Conservation (phyloP, 2,113 vertebrate genomes). For the Lampris incognitus region DNA sequence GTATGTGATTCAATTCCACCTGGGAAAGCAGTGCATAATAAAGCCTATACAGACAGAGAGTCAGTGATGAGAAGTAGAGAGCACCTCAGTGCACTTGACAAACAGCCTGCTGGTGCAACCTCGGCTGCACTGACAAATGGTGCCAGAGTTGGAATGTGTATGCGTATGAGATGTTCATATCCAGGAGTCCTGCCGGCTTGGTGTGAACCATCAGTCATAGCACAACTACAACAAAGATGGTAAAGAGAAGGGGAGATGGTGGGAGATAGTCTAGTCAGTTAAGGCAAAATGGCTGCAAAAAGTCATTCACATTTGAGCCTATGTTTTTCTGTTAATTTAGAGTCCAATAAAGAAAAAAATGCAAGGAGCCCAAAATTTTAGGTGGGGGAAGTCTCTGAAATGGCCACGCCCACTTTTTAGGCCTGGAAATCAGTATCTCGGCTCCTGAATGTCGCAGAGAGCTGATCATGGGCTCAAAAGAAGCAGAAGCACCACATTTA, state of each 20-base stretch:
- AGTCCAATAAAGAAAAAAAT: no score
- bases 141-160: constrained; percentile 11
- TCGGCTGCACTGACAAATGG: constrained; percentile 60
- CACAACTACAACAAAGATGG: constrained; percentile 57
- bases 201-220: constrained; percentile 49
- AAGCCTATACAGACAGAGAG: constrained; percentile 15
- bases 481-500: no score
- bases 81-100: constrained; percentile 42
- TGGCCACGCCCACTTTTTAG: no score
- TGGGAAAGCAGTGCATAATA: constrained; percentile 18
- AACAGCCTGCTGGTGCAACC: constrained; percentile 35
- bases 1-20: background rate
- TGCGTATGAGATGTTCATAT: constrained; percentile 31
- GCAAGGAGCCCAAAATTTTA: no score
- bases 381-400: no score
- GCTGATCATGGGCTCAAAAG: no score
- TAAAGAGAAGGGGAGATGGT: constrained; percentile 57
- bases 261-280: no score
- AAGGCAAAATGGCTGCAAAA: no score
- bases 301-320: no score
- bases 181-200: constrained; percentile 13
- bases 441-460: no score
- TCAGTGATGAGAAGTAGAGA: constrained; percentile 20
- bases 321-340: no score
- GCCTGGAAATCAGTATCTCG: no score